A percentile compares a stretch with the other conserved stretches of the same genome.
Conservation (phyloP, 2,113 vertebrate species). For the Pantherophis guttatus region DNA sequence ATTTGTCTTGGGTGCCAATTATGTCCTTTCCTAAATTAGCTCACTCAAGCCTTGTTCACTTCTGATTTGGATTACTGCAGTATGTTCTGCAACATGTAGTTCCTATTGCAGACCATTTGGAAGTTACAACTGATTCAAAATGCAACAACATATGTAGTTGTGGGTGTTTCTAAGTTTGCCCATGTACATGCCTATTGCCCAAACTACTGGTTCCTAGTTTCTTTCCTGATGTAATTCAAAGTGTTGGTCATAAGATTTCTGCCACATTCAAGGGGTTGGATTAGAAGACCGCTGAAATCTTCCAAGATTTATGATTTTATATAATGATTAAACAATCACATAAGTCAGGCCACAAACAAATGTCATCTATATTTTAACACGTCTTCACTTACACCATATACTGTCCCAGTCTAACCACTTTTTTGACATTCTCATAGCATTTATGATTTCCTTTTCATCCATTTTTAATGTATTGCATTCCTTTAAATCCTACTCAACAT, state of each 20-base stretch:
- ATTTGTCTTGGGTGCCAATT: not conserved
- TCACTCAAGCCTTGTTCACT: not conserved
- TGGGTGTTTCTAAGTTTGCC: not conserved
- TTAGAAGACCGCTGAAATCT: not conserved
- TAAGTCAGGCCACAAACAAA: not conserved
- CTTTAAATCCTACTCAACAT: not conserved
- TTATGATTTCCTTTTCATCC: not conserved
- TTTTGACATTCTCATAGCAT: not conserved
- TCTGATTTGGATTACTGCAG: not conserved
- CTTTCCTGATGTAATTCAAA: not conserved
- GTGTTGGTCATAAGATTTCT: not conserved
- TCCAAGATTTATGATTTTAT: not conserved
- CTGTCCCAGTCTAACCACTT: not conserved
- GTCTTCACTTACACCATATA: not conserved
- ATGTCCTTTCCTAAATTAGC: not conserved
- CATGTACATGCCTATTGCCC: not conserved
- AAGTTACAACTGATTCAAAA: not conserved
- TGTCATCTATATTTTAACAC: not conserved
- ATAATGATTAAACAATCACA: not conserved
- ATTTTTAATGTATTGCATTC: not conserved
- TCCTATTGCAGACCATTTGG: not conserved
- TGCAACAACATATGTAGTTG: not conserved
- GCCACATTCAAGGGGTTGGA: not conserved
- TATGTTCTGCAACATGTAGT: not conserved
- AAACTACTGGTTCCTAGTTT: not conserved